These are phyloP conservation scores for Parnassius mnemosyne DNA, from an alignment of 2,888 invertebrate species.

Conservation along the genomic window DNA sequence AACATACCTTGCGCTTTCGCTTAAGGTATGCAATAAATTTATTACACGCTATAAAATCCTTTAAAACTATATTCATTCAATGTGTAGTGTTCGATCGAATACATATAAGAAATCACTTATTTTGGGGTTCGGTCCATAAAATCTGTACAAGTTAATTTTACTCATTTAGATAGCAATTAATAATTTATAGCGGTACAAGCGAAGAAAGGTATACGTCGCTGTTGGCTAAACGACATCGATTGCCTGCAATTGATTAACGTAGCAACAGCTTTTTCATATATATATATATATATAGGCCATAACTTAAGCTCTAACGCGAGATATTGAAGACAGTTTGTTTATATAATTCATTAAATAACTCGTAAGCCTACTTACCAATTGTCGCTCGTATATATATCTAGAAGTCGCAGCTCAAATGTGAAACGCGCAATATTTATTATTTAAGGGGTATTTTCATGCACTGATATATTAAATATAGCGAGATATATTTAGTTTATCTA, in stretches of 20 bases:
- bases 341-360: conserved; percentile 2
- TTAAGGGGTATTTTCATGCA: conserved; percentile 16
- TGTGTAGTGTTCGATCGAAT: too few relatives aligned
- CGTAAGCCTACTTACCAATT: conserved; percentile 6
- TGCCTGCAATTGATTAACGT: background rate
- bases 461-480: background rate
- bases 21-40: too few relatives aligned
- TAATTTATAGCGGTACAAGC: background rate
- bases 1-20: too few relatives aligned
- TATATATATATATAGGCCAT: background rate
- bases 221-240: conserved; percentile 8
- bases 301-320: background rate
- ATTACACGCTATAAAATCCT: too few relatives aligned
- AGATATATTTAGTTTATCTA: background rate
- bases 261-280: background rate
- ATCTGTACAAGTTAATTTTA: background rate
- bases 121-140: too few relatives aligned
- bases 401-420: conserved; percentile 11
- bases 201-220: conserved; percentile 5
- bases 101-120: too few relatives aligned
- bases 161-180: background rate
- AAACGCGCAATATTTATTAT: conserved; percentile 16
- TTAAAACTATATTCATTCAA: too few relatives aligned
- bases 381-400: conserved; percentile 10
- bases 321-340: conserved; percentile 6